These are phyloP conservation scores for Trachelus iudaicus DNA, from an alignment of 2,888 invertebrate species.

Conservation along the genomic window DNA sequence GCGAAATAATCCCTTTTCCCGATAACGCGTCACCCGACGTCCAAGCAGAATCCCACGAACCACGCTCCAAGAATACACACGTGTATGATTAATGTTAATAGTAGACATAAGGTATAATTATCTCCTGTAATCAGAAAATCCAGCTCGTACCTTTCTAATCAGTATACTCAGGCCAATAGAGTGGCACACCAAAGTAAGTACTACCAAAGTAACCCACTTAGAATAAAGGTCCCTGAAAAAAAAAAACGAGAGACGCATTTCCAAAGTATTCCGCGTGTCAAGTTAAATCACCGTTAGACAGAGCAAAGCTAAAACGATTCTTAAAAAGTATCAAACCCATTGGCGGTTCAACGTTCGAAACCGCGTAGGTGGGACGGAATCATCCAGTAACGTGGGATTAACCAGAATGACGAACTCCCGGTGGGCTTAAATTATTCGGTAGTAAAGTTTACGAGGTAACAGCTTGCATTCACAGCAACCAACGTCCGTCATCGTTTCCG, in stretches of 20 bases:
- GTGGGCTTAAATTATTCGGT: constrained; percentile 6
- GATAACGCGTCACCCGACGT: neutral
- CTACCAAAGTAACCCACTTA: neutral
- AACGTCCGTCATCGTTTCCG: neutral
- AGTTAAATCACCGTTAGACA: neutral
- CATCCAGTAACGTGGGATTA: neutral
- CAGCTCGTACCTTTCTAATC: constrained; percentile 39
- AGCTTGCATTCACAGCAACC: neutral
- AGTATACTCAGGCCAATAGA: neutral
- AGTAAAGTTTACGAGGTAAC: constrained; percentile 16
- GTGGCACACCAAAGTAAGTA: neutral
- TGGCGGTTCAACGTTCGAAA: neutral
- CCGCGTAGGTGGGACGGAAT: neutral
- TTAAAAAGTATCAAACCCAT: neutral
- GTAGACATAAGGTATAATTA: constrained; percentile 40
- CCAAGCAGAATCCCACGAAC: neutral
- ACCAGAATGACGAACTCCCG: neutral
- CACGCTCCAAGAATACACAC: constrained; percentile 12
- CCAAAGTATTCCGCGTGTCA: neutral
- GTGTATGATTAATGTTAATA: constrained; percentile 42
- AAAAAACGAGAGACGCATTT: neutral
- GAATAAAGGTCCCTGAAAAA: neutral
- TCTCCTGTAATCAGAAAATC: constrained; percentile 39
- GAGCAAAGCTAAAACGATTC: neutral
- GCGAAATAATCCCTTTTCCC: neutral